Base-by-base conservation (phyloP, 2,888 invertebrate genomes). In the Spilarctia lutea region DNA sequence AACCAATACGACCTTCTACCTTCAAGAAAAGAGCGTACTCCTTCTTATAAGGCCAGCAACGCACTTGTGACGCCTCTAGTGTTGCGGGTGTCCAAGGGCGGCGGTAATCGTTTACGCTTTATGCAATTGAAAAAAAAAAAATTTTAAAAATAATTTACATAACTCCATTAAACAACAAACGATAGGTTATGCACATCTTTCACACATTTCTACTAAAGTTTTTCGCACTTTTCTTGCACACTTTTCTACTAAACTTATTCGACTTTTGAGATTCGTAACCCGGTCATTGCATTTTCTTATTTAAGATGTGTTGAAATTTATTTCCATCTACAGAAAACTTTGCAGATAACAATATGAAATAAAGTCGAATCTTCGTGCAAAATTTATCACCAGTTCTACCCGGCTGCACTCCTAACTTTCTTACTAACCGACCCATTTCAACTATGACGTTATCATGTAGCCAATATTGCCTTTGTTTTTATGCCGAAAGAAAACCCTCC, bases 381-480 rank as follows among this genome's bases (percentile, higher is more conserved):
- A 48, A 48, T 79, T 79, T 86, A 85, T 85, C 82, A 78, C 75
- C 65, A 66, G 77, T 81, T 81, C 79, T 77, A 70, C 66, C 8
- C 65, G 76, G 79, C 66, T 79, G 77, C 75, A 75, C 87, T 72
- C 68, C 67, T 68, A 77, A 79, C 73, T 83, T 78, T 78, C 81
- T 75, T 73, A 75, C 79, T 74, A 68, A 76, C 71, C 77, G 72
- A 85, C 87, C 87, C 86, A 65, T 79, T 80, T 87, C 88, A 87
- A 79, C 77, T 75, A 72, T 84, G 87, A 87, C 88, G 80, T 87
- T 87, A 87, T 87, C 88, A 79, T 76, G 78, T 81, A 67, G 76
- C 71, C 72, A 33, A 81, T 69, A 76, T 68, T 75, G 35, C 77
- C 76, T 76, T 85, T 85, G 83, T 87, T 87, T 84, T 81, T 79